Evolutionary conservation across 2,797 vertebrate genomes (phyloP).

Genomic region (Smutsia gigantea): DNA sequence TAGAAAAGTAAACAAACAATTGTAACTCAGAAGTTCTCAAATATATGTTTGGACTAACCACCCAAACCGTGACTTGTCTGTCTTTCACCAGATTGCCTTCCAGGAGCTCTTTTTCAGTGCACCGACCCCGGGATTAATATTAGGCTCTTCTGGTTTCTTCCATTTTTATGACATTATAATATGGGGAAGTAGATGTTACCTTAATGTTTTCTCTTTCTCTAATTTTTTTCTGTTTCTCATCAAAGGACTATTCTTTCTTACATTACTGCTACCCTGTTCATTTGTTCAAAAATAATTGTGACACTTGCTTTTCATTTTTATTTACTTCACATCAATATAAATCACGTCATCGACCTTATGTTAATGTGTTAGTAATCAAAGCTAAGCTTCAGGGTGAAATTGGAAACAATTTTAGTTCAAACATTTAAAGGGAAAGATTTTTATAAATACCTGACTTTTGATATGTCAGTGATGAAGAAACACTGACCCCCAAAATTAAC

Average conservation of each 20-base stretch:
- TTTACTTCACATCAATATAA: not conserved
- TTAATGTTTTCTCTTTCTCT: not conserved
- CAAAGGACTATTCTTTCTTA: not conserved
- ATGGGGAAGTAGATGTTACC: not conserved
- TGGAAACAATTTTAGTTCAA: conserved; percentile 1
- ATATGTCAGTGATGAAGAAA: not conserved
- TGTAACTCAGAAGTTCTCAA: not conserved
- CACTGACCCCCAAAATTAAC: not conserved
- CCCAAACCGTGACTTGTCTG: not conserved
- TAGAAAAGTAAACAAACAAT: not conserved
- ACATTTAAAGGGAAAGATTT: not conserved
- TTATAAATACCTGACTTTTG: not conserved
- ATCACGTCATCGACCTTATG: not conserved
- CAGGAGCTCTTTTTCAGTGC: not conserved
- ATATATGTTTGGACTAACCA: not conserved
- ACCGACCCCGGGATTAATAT: not conserved
- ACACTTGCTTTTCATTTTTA: not conserved
- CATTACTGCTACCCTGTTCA: not conserved
- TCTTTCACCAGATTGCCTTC: not conserved
- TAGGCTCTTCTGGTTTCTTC: not conserved
- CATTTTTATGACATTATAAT: not conserved
- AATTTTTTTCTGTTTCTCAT: not conserved
- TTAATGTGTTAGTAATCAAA: not conserved
- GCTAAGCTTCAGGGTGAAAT: not conserved
- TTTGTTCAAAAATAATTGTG: not conserved